phyloP scores from a whole-genome alignment of 2,888 invertebrate species.

The Eilema sororculum region DNA sequence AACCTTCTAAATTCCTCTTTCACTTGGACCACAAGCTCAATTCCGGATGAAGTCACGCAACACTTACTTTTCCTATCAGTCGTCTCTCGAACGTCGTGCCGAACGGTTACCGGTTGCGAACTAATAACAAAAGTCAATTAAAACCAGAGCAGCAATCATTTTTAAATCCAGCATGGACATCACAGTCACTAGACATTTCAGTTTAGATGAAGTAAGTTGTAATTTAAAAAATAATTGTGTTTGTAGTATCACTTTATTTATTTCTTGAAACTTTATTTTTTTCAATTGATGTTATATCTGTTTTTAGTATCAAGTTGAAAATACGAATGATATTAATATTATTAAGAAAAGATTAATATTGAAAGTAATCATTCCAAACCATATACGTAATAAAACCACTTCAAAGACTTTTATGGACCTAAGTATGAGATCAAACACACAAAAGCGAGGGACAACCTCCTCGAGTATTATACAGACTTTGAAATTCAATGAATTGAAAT shows the following conservation, averaged over 20 bases:
- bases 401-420: slow-evolving; percentile 26
- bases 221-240: background rate
- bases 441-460: slow-evolving; percentile 23
- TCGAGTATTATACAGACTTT: slow-evolving; percentile 30
- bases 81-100: slow-evolving; percentile 50
- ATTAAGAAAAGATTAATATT: background rate
- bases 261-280: background rate
- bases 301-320: background rate
- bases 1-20: slow-evolving; percentile 12
- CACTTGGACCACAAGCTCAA: slow-evolving; percentile 59
- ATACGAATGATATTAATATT: background rate
- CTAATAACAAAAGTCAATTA: slow-evolving; percentile 13
- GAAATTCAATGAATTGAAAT: slow-evolving; percentile 39
- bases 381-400: slow-evolving; percentile 18
- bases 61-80: slow-evolving; percentile 67
- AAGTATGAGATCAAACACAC: slow-evolving; percentile 31
- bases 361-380: background rate
- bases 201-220: slow-evolving; percentile 82
- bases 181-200: slow-evolving; percentile 81
- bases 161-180: slow-evolving; percentile 73
- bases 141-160: slow-evolving; percentile 16
- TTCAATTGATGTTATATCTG: background rate
- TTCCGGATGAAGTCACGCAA: slow-evolving; percentile 48
- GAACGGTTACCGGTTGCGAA: slow-evolving; percentile 27
- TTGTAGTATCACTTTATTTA: background rate